These are phyloP conservation scores for Cephalopholis sonnerati DNA, from an alignment of 2,113 vertebrate species.

Conservation along the genomic window DNA sequence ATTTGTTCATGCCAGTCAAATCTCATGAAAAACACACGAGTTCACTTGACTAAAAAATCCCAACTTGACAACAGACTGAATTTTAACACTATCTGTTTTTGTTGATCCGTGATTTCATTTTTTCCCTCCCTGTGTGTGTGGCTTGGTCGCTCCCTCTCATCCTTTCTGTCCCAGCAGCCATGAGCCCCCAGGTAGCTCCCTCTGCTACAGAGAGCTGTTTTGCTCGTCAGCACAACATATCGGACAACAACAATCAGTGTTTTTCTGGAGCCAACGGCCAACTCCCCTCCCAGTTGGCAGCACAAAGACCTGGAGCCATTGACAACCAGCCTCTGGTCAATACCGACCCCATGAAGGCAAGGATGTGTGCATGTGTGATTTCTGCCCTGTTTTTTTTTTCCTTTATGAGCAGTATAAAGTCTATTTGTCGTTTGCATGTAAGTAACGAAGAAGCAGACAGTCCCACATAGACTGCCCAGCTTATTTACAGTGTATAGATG, in stretches of 20 bases:
- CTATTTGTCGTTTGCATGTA: background rate
- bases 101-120: background rate
- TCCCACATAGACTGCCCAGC: background rate
- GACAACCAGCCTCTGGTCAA: slow-evolving; percentile 96
- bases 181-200: slow-evolving; percentile 86
- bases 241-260: slow-evolving; percentile 97
- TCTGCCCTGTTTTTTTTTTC: background rate
- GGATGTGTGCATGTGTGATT: background rate
- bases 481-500: background rate
- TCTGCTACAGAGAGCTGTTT: slow-evolving; percentile 91
- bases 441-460: background rate
- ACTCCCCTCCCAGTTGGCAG: slow-evolving; percentile 88
- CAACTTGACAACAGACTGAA: background rate
- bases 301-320: slow-evolving; percentile 96
- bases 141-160: background rate
- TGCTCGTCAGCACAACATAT: slow-evolving; percentile 91
- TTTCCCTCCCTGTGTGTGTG: background rate
- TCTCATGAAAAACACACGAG: background rate
- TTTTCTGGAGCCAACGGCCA: slow-evolving; percentile 90
- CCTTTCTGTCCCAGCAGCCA: slow-evolving; percentile 77
- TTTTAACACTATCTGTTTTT: background rate
- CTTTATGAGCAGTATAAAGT: background rate
- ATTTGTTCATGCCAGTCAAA: background rate
- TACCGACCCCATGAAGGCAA: slow-evolving; percentile 94
- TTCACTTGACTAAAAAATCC: background rate